Conservation (phyloP, 1,140 invertebrate species). For the Lepidurus packardi region DNA sequence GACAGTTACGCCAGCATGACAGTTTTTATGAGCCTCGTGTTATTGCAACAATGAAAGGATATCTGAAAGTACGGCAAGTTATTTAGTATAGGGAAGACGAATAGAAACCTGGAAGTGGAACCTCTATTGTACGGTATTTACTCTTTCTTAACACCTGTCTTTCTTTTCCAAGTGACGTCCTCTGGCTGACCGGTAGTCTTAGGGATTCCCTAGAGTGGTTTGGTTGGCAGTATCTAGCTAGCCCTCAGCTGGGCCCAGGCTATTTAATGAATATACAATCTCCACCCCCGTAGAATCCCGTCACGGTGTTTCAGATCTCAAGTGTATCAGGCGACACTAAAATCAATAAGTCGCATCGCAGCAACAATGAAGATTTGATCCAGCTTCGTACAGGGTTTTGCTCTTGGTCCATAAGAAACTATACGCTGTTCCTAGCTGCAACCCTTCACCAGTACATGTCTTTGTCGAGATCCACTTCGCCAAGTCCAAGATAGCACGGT, state of each 20-base stretch:
- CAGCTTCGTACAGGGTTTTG: not conserved
- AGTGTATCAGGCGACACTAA: not conserved
- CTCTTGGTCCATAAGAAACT: not conserved
- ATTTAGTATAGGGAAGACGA: not conserved
- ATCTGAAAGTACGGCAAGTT: not conserved
- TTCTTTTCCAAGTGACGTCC: too few relatives aligned
- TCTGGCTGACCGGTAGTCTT: too few relatives aligned
- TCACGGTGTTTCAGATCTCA: too few relatives aligned
- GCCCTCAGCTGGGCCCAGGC: too few relatives aligned
- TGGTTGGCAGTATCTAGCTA: too few relatives aligned
- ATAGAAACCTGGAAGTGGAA: not conserved
- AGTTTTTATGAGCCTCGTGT: not conserved
- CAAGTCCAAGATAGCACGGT: not conserved
- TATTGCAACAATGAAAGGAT: not conserved
- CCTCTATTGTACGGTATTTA: too few relatives aligned
- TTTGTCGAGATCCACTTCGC: conserved; percentile 2
- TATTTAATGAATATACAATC: too few relatives aligned
- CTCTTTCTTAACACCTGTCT: too few relatives aligned
- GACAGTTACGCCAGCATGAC: not conserved
- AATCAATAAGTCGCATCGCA: not conserved
- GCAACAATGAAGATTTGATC: not conserved
- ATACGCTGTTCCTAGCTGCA: not conserved
- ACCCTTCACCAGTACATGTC: not conserved
- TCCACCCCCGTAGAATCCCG: too few relatives aligned
- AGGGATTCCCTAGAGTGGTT: too few relatives aligned